Evolutionary conservation across 1,140 invertebrate species (phyloP), one percentile per base, ranked within the genome.

Genomic region (Armadillidium nasatum): DNA sequence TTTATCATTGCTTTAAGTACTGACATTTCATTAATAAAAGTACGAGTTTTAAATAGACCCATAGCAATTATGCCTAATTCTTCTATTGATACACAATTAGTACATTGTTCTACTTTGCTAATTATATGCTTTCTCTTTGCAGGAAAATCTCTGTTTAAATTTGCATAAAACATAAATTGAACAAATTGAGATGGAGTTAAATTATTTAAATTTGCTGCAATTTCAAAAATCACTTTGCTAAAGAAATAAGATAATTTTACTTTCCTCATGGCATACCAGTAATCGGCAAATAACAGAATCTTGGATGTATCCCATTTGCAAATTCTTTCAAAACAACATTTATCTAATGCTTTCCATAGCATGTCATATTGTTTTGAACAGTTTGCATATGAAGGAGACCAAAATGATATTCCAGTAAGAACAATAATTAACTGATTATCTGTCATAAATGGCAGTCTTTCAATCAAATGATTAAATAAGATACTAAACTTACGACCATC

Each of bases 151-250:
- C 80, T 54, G 60, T 74, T 77, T 23, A 81, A 46, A 46, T 81
- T 81, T n/a, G 76, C 78, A 79, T 80, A 80, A 69, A 81, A 81
- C 13, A 81, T 46, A 72, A 76, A 81, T 45, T 81, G 80, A 0
- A 81, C 80, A 11, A 81, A 68, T 44, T 81, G 76, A 44, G 76
- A 10, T 13, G 80, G 78, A 21, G 44, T 73, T 78, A 81, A 78
- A 13, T 72, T 66, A 22, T 33, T 54, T n/a, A 81, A 69, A 60
- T 60, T 73, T 60, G 22, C 67, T n/a, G 76, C 76, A 22, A 81
- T 66, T 15, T 66, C 11, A 45, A 50, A 75, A 10, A 78, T 72
- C 75, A 81, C 74, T 9, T 69, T 45, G 9, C 69, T 71, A 73
- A 76, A 79, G 60, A 80, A 81, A 21, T 33, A 68, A 44, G 78